Conservation (phyloP, 2,888 invertebrate genomes). For the Perizoma affinitatum region DNA sequence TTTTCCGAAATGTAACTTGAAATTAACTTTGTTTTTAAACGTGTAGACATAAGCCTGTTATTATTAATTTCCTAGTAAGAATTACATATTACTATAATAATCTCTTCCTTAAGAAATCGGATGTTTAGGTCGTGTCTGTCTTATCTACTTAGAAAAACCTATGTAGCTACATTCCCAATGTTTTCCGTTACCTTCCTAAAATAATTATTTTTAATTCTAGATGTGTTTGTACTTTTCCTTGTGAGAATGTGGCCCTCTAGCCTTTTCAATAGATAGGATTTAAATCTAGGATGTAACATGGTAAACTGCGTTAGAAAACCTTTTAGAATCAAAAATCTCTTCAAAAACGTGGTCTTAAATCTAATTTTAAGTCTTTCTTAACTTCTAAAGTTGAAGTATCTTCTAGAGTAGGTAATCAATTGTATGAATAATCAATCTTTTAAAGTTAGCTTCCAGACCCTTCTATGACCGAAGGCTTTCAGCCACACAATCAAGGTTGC, state of each 20-base stretch:
- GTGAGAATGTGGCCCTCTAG: conserved; percentile 6
- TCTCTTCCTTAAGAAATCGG: neutral
- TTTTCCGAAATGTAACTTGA: no score
- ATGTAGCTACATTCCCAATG: conserved; percentile 12
- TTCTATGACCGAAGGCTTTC: neutral
- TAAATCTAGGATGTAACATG: conserved; percentile 23
- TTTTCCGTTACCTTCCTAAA: neutral
- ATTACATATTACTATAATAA: neutral
- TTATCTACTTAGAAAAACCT: no score
- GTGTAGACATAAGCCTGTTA: no score
- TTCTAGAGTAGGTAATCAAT: conserved; percentile 15
- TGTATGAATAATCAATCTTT: conserved; percentile 9
- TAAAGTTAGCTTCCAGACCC: neutral
- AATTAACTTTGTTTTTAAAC: no score
- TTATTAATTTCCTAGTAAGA: no score
- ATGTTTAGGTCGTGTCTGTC: no score
- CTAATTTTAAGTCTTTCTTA: conserved; percentile 26
- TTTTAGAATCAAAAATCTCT: conserved; percentile 19
- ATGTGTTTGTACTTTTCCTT: neutral
- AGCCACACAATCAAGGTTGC: neutral
- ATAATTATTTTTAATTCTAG: neutral
- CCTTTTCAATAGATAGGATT: conserved; percentile 27
- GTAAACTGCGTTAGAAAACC: conserved; percentile 25
- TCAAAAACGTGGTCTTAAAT: conserved; percentile 29
- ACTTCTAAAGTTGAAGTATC: conserved; percentile 29